These are phyloP conservation scores for Rhinolophus sinicus DNA, from an alignment of 2,113 vertebrate species.

Conservation along the genomic window DNA sequence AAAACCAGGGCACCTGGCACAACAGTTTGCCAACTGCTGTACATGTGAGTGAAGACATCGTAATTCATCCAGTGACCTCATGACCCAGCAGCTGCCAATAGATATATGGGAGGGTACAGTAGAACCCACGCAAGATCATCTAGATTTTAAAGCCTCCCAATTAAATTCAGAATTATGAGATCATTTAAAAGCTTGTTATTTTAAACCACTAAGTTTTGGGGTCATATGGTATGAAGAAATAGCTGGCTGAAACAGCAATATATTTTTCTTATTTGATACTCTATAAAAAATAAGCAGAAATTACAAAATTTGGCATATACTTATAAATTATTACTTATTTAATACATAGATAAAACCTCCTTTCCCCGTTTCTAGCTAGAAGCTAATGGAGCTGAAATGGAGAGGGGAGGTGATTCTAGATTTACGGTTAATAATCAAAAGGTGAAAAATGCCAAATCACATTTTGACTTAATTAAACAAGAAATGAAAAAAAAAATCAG, in stretches of 20 bases:
- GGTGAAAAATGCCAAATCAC: background rate
- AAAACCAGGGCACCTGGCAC: background rate
- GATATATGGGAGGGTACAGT: accelerated
- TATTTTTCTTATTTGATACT: background rate
- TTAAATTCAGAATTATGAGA: background rate
- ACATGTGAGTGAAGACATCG: background rate
- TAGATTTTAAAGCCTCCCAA: background rate
- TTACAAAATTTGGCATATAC: background rate
- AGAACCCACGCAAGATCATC: background rate
- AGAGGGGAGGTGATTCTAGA: background rate
- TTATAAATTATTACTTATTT: background rate
- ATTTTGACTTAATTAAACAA: background rate
- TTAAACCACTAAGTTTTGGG: background rate
- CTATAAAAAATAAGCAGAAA: background rate
- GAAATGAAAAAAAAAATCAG: background rate
- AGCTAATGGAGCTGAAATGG: background rate
- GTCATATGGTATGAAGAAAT: background rate
- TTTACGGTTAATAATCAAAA: background rate
- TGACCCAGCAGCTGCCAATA: background rate
- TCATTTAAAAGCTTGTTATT: background rate
- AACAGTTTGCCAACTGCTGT: background rate
- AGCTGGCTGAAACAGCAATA: background rate
- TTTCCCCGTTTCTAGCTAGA: background rate
- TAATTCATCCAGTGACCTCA: background rate
- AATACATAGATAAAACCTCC: background rate